Evolutionary conservation across 2,797 vertebrate species (phyloP), one percentile per base, ranked within the genome.

Genomic region (Lacerta agilis): DNA sequence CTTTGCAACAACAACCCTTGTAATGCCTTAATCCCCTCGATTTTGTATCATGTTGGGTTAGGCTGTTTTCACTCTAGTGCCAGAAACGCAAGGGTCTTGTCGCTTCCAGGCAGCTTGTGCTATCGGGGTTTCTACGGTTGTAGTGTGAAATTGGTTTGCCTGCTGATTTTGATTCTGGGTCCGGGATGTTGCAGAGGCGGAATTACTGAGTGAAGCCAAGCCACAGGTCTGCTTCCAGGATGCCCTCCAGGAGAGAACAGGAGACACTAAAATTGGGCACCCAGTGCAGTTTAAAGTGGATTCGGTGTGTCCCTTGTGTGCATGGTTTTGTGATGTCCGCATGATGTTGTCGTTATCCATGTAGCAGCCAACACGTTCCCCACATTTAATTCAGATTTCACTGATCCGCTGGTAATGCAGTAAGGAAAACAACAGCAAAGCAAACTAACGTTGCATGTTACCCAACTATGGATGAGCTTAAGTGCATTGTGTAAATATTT

Each of bases 21-120:
- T 86, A 91, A 88, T 83, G 8, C 13, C 84, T 75, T 75, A 90
- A 92, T 2, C 66, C 64, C 33, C 84, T 33, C 58, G 79, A 89
- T 91, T 93, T 87, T 71, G 72, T 29, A 72, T 13, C 9, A 78
- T 80, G 89, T 17, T 66, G 85, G 85, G 77, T 86, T 86, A n/a
- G 23, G 89, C 94, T 92, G 55, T 88, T 91, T 91, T 83, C 88
- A 72, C 66, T 25, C 10, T 33, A 29, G 55, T 29, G 27, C 76
- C 75, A 66, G 71, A 88, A 91, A 73, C 58, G 88, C 36, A 58
- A 86, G 79, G 85, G 4, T 15, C 82, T 88, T 64, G 29, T 55
- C 9, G n/a, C 83, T 94, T 88, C 88, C 11, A 6, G 20, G 83
- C 49, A 90, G 25, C 45, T 55, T 49, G 45, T 25, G 69, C 38